phyloP scores from a whole-genome alignment of 1,140 invertebrate species.

The Apis cerana region DNA sequence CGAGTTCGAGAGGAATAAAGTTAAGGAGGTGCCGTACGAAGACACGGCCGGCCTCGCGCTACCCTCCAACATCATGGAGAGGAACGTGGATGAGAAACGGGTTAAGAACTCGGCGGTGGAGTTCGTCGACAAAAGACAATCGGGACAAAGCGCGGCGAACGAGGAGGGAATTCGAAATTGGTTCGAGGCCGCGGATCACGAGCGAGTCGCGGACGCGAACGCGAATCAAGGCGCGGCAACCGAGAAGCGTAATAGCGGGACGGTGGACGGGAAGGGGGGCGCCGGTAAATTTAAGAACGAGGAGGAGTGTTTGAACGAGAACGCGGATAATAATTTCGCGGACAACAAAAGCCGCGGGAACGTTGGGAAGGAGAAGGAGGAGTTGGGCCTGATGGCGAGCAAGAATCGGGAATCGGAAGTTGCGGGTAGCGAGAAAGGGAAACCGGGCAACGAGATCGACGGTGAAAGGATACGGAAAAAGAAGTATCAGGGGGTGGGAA shows the following conservation, averaged over 20 bases:
- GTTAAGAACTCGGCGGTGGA: neutral
- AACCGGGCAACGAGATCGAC: neutral
- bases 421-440: neutral
- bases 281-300: neutral
- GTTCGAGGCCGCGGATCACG: neutral
- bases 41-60: neutral
- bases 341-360: no score
- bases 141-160: neutral
- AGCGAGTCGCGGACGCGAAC: neutral
- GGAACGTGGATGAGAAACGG: conserved; percentile 16
- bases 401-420: no score
- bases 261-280: neutral
- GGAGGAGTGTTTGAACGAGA: neutral
- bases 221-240: neutral
- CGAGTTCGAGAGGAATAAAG: neutral
- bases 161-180: neutral
- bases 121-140: neutral
- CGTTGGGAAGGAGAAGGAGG: neutral
- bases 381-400: neutral
- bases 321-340: no score
- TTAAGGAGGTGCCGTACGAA: neutral
- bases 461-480: neutral
- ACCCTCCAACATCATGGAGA: neutral
- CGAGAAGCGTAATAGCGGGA: conserved; percentile 14
- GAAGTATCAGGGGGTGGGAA: neutral